Evolutionary conservation across 2,113 vertebrate species (phyloP).

Genomic region (Hyperopisus bebe): DNA sequence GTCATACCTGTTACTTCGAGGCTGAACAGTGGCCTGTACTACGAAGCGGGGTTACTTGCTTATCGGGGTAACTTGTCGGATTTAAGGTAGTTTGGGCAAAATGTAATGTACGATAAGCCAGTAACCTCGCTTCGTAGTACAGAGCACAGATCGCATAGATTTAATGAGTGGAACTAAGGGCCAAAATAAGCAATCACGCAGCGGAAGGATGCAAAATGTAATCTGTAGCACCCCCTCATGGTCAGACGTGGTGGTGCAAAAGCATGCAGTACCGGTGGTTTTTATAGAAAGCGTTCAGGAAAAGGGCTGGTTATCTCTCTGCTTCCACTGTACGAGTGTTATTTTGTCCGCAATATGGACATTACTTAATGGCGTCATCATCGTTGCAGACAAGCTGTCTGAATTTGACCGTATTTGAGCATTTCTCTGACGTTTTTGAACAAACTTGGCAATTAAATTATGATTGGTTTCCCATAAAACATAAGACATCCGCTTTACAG

Average conservation of each 20-base stretch:
- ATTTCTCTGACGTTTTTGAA: neutral
- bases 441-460: neutral
- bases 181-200: neutral
- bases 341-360: neutral
- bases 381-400: neutral
- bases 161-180: neutral
- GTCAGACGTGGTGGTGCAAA: neutral
- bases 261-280: neutral
- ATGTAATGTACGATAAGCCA: no score
- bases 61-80: no score
- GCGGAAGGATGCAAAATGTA: neutral
- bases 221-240: constrained; percentile 1
- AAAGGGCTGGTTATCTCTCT: neutral
- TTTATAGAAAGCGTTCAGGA: neutral
- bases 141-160: neutral
- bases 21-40: no score
- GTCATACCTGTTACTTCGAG: neutral
- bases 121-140: no score
- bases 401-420: neutral
- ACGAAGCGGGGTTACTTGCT: no score
- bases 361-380: neutral
- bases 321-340: neutral
- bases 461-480: neutral
- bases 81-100: no score
- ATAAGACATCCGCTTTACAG: neutral